These are phyloP conservation scores for Globodera ellingtonae DNA, from an alignment of 1,140 invertebrate species.

Conservation along the genomic window DNA sequence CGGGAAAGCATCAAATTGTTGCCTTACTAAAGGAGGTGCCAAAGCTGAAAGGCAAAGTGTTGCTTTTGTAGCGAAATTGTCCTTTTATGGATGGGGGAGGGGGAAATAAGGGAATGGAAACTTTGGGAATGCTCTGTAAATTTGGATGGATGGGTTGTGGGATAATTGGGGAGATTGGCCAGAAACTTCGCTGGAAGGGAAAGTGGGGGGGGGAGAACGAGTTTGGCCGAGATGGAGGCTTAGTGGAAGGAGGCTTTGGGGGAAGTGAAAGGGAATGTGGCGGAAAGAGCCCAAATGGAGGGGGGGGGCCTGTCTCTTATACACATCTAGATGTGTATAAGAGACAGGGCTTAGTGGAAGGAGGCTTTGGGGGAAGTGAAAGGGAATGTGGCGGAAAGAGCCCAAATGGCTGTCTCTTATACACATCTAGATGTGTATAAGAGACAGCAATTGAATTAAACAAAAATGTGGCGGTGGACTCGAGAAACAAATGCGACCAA, in stretches of 20 bases:
- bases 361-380: too few relatives aligned
- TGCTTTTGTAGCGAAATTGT: neutral
- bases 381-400: too few relatives aligned
- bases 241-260: neutral
- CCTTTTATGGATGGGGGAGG: too few relatives aligned
- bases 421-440: too few relatives aligned
- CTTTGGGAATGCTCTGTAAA: neutral
- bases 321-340: too few relatives aligned
- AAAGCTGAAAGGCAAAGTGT: neutral
- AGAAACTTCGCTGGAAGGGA: slow-evolving; percentile 3
- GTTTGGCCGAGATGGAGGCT: neutral
- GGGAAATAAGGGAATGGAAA: neutral
- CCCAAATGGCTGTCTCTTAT: too few relatives aligned
- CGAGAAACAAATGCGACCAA: too few relatives aligned
- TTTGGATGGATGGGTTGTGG: neutral
- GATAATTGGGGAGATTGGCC: slow-evolving; percentile 6
- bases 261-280: neutral
- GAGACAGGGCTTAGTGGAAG: too few relatives aligned
- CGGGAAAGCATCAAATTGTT: neutral
- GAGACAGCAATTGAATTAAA: too few relatives aligned
- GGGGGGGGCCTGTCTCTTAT: too few relatives aligned
- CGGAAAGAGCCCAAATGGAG: too few relatives aligned
- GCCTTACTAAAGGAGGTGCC: neutral
- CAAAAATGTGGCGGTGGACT: too few relatives aligned
- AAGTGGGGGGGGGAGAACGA: slow-evolving; percentile 10